Evolutionary conservation across 2,797 vertebrate genomes (phyloP).

Genomic region (Malacoraja senta): DNA sequence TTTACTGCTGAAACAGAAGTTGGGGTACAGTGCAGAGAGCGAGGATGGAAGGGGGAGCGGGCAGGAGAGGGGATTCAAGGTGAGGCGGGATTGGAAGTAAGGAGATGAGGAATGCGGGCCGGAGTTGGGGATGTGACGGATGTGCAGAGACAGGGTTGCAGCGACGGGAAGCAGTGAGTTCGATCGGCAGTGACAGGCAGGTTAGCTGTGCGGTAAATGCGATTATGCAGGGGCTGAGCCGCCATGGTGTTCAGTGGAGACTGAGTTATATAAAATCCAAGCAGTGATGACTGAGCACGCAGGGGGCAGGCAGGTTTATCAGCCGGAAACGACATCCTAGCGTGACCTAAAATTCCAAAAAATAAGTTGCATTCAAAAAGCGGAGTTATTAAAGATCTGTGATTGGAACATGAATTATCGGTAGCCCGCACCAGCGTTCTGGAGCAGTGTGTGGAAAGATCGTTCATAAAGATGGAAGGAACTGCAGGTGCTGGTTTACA

Average conservation of each 20-base stretch:
- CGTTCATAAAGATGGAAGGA: too few relatives aligned
- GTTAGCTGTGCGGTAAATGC: not conserved
- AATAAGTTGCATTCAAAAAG: not conserved
- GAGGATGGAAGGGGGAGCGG: constrained; percentile 41
- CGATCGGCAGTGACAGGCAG: not conserved
- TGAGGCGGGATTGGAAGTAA: constrained; percentile 29
- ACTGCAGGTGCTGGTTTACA: too few relatives aligned
- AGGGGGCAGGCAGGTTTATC: not conserved
- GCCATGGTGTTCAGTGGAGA: not conserved
- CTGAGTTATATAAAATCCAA: not conserved
- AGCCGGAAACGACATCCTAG: not conserved
- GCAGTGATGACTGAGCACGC: not conserved
- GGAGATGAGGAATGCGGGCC: not conserved
- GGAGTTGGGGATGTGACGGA: constrained; percentile 21
- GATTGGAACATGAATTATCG: not conserved
- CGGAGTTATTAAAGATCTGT: not conserved
- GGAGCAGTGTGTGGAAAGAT: not conserved
- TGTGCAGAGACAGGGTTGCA: not conserved
- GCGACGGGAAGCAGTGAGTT: not conserved
- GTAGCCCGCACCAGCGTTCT: not conserved
- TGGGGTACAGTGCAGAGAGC: constrained; percentile 42
- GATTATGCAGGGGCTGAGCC: not conserved
- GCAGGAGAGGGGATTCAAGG: not conserved
- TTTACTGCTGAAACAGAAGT: not conserved
- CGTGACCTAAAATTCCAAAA: not conserved